Evolutionary conservation across 2,113 vertebrate genomes (phyloP), one percentile per base, ranked within the genome.

Genomic region (Clarias magur): DNA sequence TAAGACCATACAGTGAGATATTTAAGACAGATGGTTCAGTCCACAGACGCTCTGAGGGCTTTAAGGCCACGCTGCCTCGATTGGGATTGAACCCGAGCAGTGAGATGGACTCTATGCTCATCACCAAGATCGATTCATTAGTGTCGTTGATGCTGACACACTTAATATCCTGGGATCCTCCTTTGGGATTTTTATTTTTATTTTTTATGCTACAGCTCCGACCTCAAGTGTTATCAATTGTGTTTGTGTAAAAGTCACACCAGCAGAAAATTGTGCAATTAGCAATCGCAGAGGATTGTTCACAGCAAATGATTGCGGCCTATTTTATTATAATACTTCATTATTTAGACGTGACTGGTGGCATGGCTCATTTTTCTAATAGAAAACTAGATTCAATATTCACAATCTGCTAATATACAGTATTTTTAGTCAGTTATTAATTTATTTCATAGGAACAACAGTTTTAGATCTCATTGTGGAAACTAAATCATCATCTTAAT

Each of bases 181-280:
- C 38, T 82, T 5, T 23, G 65, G 80, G 9, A 23, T n/a, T 15
- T 56, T 70, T 53, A n/a, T 80, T 63, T 13, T 76, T 30, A 38
- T 86, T 63, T 78, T 70, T 25, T 73, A 75, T 27, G 25, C 67
- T 42, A 30, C 79, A 48, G 63, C 56, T 48, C 79, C 38, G 27
- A 82, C 68, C 67, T 82, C 23, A 86, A 81, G 54, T 57, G 27
- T 82, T 87, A 82, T 82, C 75, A 75, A 34, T 87, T 13, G 68
- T 63, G 57, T 82, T 87, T 87, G 80, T 82, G 86, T 82, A 82
- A 87, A 82, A 87, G 57, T 82, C 80, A 87, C 17, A 73, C 38
- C 79, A 73, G 67, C 80, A 82, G 80, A 87, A 87, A 87, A 86
- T 86, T 72, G 34, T 27, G 30, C 68, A 81, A 86, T 86, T 82